Evolutionary conservation across 1,140 invertebrate species (phyloP).

Genomic region (Bombus waltoni): DNA sequence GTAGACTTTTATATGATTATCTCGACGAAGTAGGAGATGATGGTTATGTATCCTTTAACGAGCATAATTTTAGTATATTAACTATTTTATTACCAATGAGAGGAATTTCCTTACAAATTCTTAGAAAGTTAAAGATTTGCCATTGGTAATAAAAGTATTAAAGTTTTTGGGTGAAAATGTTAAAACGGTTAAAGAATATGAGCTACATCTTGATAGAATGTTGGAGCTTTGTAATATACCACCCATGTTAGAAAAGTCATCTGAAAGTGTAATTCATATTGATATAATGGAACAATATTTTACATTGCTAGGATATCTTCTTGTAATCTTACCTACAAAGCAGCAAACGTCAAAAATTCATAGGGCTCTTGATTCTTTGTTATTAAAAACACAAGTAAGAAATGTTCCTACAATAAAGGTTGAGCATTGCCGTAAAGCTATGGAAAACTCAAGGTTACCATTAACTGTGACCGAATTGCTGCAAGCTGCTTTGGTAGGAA

Average conservation of each 20-base stretch:
- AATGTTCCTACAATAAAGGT: slow-evolving; percentile 56
- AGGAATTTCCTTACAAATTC: slow-evolving; percentile 52
- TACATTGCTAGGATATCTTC: slow-evolving; percentile 67
- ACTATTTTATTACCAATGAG: neutral
- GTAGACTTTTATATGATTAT: slow-evolving; percentile 61
- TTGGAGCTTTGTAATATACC: slow-evolving; percentile 62
- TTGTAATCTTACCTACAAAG: slow-evolving; percentile 60
- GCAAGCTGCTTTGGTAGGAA: slow-evolving; percentile 38
- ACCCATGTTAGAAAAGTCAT: slow-evolving; percentile 63
- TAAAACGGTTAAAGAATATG: slow-evolving; percentile 56
- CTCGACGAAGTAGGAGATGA: slow-evolving; percentile 37
- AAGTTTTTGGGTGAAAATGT: slow-evolving; percentile 66
- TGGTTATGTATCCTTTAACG: slow-evolving; percentile 75
- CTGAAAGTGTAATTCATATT: slow-evolving; percentile 53
- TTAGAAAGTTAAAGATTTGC: slow-evolving; percentile 71
- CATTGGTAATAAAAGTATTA: slow-evolving; percentile 65
- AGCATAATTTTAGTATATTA: neutral
- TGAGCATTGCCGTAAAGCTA: slow-evolving; percentile 48
- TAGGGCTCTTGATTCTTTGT: slow-evolving; percentile 53
- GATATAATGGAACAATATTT: slow-evolving; percentile 69
- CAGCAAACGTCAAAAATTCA: slow-evolving; percentile 53
- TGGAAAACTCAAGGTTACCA: slow-evolving; percentile 70
- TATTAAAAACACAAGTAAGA: slow-evolving; percentile 40
- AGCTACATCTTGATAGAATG: slow-evolving; percentile 61
- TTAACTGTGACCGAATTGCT: slow-evolving; percentile 59